Evolutionary conservation across 2,797 vertebrate species (phyloP), one percentile per base, ranked within the genome.

Genomic region (Notolepis coatsorum): DNA sequence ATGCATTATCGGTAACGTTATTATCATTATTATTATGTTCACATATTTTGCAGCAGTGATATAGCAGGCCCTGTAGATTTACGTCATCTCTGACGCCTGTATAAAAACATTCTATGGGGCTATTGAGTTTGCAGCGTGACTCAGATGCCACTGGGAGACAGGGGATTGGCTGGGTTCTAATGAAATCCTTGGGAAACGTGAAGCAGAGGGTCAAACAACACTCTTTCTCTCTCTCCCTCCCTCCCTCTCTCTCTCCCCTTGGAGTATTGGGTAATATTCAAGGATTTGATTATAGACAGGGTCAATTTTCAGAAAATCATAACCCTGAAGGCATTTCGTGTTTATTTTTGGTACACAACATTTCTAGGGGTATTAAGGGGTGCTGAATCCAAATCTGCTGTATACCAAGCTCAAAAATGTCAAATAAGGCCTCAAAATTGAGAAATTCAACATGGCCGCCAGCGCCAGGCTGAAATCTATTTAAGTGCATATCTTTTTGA

Each of bases 21-120:
- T 82, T 81, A 84, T 79, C 75, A 77, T 74, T 69, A 68, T 82
- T 81, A 84, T 79, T 73, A 77, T 71, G 77, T 73, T 65, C 73
- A 82, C 59, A 71, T 63, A 71, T 57, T 51, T 60, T 62, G 65
- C 67, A 68, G 68, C 62, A 75, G 74, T 75, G 61, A 66, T 83
- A 75, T 71, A 70, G 70, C 38, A 47, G 69, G 56, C 50, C 46
- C 33, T 43, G 56, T n/a, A 43, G 54, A 24, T 72, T 28, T 24
- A 61, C 74, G 63, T 80, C 77, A 77, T 72, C 74, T 57, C 60
- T 65, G 56, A 62, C 65, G 61, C 60, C 49, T 24, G 56, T 69
- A 61, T 48, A 62, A 62, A n/a, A 73, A 63, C 61, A 64, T 71
- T 69, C 47, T 77, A 77, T 66, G 60, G 72, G 65, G 72, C 78